Evolutionary conservation across 2,888 invertebrate genomes (phyloP), one percentile per base, ranked within the genome.

Genomic region (Baronia brevicornis): DNA sequence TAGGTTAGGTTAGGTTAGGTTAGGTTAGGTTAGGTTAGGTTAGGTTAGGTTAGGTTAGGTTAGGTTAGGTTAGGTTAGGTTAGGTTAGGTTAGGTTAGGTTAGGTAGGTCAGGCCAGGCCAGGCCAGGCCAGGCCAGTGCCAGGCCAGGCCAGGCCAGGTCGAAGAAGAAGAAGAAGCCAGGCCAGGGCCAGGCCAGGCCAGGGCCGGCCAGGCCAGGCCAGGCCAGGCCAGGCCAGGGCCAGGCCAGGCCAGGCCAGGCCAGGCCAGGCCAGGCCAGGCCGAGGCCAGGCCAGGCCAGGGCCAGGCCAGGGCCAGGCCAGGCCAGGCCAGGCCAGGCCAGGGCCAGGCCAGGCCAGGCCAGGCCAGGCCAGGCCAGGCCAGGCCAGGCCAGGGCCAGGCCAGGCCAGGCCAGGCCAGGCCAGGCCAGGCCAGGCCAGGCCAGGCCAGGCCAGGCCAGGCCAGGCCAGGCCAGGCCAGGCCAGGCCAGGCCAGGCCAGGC

Each of bases 21-120:
- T 15, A 32, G 29, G 29, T 29, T 23, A 32, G 25, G 38, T 33
- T 33, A 38, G 38, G 38, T 33, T 33, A 38, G 38, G 38, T 33
- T 33, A 38, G 38, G 38, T 33, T 33, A 38, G 38, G 38, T 33
- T 33, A 38, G 38, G 38, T 33, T 33, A 38, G 38, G 38, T 28
- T 33, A 38, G 38, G 38, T 33, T 33, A 38, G 38, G 38, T 36
- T 36, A 32, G 36, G 36, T 36, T 36, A 36, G 36, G 36, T 36
- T 36, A 38, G 38, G 38, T 33, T 33, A 38, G 38, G 38, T 33
- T 33, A 38, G 38, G 38, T 33, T 31, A 38, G 38, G 38, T 33
- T 33, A 38, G 38, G 38, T 31, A 38, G 38, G 38, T 33, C 33
- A 38, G 38, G 38, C 33, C 33, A 38, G 38, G 38, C 33, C 33